Conservation (phyloP, 2,888 invertebrate genomes). For the Sicus ferrugineus region DNA sequence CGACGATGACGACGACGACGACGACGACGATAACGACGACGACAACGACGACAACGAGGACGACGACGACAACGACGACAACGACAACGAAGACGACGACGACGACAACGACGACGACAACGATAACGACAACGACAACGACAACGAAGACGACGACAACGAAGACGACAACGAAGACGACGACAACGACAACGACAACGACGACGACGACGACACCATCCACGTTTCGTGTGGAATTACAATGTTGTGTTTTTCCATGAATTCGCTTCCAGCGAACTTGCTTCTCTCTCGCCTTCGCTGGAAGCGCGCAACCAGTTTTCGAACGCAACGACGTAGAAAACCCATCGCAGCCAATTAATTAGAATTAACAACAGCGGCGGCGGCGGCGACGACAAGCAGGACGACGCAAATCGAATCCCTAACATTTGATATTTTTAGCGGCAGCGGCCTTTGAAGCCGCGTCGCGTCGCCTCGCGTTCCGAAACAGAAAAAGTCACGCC, state of each 20-base stretch:
- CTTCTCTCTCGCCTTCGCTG: too few species aligned
- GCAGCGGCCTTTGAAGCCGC: too few species aligned
- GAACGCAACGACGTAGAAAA: not conserved
- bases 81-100: not conserved
- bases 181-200: not conserved
- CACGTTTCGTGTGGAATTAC: too few species aligned
- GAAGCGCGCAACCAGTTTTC: not conserved
- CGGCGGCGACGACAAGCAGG: not conserved
- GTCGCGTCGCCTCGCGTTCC: too few species aligned
- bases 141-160: not conserved
- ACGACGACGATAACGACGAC: not conserved
- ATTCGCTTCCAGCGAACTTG: too few species aligned
- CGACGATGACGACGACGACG: not conserved
- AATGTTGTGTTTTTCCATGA: too few species aligned
- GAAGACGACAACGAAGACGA: not conserved
- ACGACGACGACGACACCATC: not conserved
- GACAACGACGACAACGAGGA: not conserved
- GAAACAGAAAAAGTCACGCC: too few species aligned
- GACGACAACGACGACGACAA: not conserved
- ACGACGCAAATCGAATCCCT: not conserved
- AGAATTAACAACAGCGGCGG: not conserved
- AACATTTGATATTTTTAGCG: not conserved
- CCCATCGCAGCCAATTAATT: not conserved
- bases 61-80: conserved; percentile 4
- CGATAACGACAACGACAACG: not conserved